Conservation (phyloP, 2,888 invertebrate genomes). For the Nomada ruficornis region DNA sequence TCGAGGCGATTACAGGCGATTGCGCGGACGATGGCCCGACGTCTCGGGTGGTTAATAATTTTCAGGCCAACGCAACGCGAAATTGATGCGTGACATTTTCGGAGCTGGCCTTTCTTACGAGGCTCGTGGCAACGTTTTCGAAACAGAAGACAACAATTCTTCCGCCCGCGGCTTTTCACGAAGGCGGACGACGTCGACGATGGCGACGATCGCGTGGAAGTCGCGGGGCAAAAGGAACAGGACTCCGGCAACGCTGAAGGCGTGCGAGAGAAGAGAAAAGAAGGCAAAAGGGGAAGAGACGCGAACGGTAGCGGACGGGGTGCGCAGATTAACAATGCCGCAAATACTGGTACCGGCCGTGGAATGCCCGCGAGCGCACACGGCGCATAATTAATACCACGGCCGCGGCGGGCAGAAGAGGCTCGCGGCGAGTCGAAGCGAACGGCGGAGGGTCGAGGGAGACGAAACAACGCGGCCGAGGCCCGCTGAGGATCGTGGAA, state of each 20-base stretch:
- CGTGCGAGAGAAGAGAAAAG: slow-evolving; percentile 13
- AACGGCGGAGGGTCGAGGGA: slow-evolving; percentile 30
- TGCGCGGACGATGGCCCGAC: neutral
- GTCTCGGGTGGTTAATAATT: slow-evolving; percentile 21
- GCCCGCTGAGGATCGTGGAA: slow-evolving; percentile 60
- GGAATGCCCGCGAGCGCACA: slow-evolving; percentile 83
- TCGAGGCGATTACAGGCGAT: slow-evolving; percentile 40
- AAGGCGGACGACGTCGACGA: neutral
- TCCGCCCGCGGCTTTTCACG: neutral
- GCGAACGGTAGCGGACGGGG: slow-evolving; percentile 81
- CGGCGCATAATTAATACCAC: slow-evolving; percentile 83
- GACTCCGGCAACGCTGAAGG: neutral
- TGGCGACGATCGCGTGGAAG: neutral
- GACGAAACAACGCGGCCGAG: slow-evolving; percentile 45
- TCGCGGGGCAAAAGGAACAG: slow-evolving; percentile 26
- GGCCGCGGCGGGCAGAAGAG: slow-evolving; percentile 29
- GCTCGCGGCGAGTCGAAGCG: slow-evolving; percentile 30
- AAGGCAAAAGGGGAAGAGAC: slow-evolving; percentile 63
- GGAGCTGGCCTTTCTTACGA: slow-evolving; percentile 5
- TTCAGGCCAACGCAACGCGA: slow-evolving; percentile 12
- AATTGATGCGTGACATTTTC: slow-evolving; percentile 1
- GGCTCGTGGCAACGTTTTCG: neutral
- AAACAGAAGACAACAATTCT: neutral
- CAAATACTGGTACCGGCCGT: slow-evolving; percentile 83
- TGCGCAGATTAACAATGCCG: slow-evolving; percentile 83